phyloP scores from a whole-genome alignment of 2,113 vertebrate genomes.

The Callionymus lyra region DNA sequence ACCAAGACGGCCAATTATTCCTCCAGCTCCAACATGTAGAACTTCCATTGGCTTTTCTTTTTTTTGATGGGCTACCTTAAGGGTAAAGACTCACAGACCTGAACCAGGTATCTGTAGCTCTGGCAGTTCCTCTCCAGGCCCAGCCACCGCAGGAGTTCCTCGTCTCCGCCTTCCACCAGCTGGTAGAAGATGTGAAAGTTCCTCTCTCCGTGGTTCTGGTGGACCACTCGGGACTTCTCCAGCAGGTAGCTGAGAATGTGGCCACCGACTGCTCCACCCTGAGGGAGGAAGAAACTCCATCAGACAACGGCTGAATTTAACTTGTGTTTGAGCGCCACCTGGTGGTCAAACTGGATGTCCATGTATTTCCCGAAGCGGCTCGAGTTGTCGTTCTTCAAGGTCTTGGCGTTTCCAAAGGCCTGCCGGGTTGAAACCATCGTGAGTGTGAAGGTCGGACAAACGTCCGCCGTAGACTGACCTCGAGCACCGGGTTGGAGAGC shows the following conservation, averaged over 20 bases:
- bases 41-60: no score
- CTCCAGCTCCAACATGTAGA: no score
- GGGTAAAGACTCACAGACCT: slow-evolving; percentile 41
- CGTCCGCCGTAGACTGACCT: slow-evolving; percentile 63
- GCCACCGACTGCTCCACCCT: slow-evolving; percentile 89
- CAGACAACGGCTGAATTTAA: background rate
- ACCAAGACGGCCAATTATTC: no score
- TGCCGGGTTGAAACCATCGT: slow-evolving; percentile 24
- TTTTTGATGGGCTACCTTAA: no score
- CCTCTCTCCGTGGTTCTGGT: slow-evolving; percentile 89
- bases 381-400: slow-evolving; percentile 95
- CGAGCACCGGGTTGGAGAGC: slow-evolving; percentile 89
- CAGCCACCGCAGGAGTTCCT: slow-evolving; percentile 76
- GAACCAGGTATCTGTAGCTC: slow-evolving; percentile 55
- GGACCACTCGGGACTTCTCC: slow-evolving; percentile 91
- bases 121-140: slow-evolving; percentile 81
- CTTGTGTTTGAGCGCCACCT: slow-evolving; percentile 61
- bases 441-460: background rate
- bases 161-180: slow-evolving; percentile 83
- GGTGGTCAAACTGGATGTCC: slow-evolving; percentile 96
- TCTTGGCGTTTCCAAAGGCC: slow-evolving; percentile 98
- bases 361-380: slow-evolving; percentile 98
- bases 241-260: slow-evolving; percentile 94
- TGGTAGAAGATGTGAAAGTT: slow-evolving; percentile 99
- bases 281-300: slow-evolving; percentile 2